Conservation (phyloP, 2,113 vertebrate species). For the Misgurnus mizolepis region DNA sequence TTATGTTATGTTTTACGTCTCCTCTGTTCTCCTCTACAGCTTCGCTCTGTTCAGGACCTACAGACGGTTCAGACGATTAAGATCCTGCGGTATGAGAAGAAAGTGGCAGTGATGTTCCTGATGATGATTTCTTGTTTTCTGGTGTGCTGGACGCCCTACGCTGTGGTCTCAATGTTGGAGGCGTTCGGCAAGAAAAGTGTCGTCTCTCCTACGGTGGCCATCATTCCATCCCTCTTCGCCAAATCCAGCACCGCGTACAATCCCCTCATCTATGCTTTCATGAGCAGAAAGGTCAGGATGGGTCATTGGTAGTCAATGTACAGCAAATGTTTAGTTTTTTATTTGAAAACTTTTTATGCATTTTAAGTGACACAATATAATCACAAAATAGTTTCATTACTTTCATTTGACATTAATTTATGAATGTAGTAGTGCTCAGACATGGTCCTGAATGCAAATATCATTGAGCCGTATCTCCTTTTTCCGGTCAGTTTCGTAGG, state of each 20-base stretch:
- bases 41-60: slow-evolving; percentile 85
- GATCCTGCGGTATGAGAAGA: slow-evolving; percentile 89
- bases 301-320: neutral
- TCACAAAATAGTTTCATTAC: no score
- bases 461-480: neutral
- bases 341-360: no score
- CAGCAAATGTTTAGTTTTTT: no score
- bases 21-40: slow-evolving; percentile 67
- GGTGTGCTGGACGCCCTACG: slow-evolving; percentile 88
- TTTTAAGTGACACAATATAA: no score
- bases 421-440: no score
- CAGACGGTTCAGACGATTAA: slow-evolving; percentile 88
- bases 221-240: slow-evolving; percentile 87
- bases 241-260: slow-evolving; percentile 90
- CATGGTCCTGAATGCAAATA: neutral
- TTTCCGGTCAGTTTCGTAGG: slow-evolving; percentile 79
- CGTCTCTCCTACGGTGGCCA: slow-evolving; percentile 83
- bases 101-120: slow-evolving; percentile 88
- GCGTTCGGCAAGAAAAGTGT: slow-evolving; percentile 80
- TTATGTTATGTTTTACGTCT: no score
- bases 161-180: slow-evolving; percentile 84
- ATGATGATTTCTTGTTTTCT: slow-evolving; percentile 88
- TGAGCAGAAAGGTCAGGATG: slow-evolving; percentile 87
- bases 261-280: slow-evolving; percentile 88
- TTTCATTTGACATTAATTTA: no score